These are phyloP conservation scores for Yasuhikotakia modesta DNA, from an alignment of 2,797 vertebrate species.

Conservation along the genomic window DNA sequence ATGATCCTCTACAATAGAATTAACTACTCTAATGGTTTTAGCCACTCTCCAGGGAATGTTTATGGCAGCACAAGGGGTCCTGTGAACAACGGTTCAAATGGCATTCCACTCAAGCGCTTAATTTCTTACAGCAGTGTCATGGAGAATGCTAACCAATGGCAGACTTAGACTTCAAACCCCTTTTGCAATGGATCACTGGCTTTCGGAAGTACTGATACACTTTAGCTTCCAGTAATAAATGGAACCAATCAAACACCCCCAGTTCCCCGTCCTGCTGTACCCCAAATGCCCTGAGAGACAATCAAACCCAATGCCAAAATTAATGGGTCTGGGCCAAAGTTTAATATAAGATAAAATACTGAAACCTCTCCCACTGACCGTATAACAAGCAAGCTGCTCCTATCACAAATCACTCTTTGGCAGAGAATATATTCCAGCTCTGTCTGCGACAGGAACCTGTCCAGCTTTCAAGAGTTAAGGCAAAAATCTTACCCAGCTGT, in stretches of 20 bases:
- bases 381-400: constrained; percentile 26
- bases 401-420: constrained; percentile 32
- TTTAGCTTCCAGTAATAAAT: constrained; percentile 3
- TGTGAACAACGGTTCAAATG: constrained; percentile 27
- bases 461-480: constrained; percentile 19
- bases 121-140: constrained; percentile 25
- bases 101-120: constrained; percentile 30
- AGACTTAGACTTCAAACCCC: neutral
- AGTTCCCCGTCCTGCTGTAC: neutral
- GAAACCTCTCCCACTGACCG: constrained; percentile 13
- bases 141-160: constrained; percentile 25
- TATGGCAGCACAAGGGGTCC: constrained; percentile 27
- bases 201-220: neutral
- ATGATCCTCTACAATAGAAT: constrained; percentile 19
- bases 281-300: constrained; percentile 1
- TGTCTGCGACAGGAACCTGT: constrained; percentile 2
- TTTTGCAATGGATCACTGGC: constrained; percentile 8
- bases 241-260: neutral
- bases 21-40: constrained; percentile 27
- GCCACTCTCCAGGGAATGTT: neutral
- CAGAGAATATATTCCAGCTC: constrained; percentile 30
- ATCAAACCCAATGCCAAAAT: constrained; percentile 5
- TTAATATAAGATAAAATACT: constrained; percentile 33
- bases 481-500: constrained; percentile 40
- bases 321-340: constrained; percentile 7